phyloP scores from a whole-genome alignment of 2,888 invertebrate genomes.

The Allolobophora icterica region DNA sequence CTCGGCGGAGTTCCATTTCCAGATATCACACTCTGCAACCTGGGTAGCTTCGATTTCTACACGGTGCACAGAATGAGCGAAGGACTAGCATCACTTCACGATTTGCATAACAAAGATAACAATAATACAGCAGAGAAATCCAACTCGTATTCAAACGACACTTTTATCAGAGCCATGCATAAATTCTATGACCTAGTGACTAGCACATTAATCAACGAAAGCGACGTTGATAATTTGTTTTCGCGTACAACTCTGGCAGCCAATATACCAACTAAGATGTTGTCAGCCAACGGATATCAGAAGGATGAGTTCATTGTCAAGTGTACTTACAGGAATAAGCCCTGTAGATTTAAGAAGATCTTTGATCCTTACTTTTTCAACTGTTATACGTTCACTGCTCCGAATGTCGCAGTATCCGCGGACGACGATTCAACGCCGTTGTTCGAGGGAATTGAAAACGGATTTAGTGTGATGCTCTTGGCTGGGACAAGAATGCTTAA shows the following conservation, averaged over 20 bases:
- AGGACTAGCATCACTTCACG: neutral
- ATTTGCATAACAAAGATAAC: neutral
- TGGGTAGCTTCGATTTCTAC: neutral
- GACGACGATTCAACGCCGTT: slow-evolving; percentile 26
- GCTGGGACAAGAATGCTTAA: slow-evolving; percentile 40
- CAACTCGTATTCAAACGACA: neutral
- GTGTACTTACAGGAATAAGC: neutral
- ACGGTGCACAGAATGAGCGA: neutral
- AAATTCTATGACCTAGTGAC: neutral
- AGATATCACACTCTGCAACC: neutral
- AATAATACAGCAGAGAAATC: neutral
- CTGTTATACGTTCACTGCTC: neutral
- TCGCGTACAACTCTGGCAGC: neutral
- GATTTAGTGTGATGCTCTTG: neutral
- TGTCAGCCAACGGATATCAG: neutral
- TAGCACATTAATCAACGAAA: neutral
- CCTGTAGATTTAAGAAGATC: neutral
- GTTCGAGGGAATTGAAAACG: neutral
- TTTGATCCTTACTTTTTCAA: slow-evolving; percentile 6
- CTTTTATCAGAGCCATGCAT: neutral
- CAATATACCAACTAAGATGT: neutral
- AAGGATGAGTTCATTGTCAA: slow-evolving; percentile 1
- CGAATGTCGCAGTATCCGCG: neutral
- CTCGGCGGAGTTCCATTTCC: neutral
- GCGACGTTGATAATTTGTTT: neutral